Conservation (phyloP, 2,113 vertebrate genomes). For the Vireo altiloquus region DNA sequence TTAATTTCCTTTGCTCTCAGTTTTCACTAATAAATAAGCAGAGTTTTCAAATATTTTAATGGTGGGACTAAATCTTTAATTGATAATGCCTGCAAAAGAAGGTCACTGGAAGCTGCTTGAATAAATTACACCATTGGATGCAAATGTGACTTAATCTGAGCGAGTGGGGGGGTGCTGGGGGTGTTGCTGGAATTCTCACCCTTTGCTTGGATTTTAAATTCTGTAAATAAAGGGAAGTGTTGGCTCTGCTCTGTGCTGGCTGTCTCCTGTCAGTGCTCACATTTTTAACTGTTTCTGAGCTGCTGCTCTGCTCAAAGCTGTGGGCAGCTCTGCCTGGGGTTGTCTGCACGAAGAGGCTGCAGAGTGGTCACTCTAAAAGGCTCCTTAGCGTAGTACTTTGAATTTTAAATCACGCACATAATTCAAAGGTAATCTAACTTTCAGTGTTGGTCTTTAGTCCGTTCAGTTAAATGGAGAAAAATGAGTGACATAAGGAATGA, state of each 20-base stretch:
- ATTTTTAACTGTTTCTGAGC: constrained; percentile 37
- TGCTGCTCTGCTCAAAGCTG: constrained; percentile 56
- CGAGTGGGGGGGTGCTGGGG: neutral
- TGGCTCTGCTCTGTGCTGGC: neutral
- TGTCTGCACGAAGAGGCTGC: constrained; percentile 73
- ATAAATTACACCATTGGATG: neutral
- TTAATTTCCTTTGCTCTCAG: neutral
- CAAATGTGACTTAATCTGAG: neutral
- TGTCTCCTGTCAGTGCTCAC: neutral
- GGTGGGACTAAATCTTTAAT: neutral
- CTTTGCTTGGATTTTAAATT: constrained; percentile 7
- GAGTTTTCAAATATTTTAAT: neutral
- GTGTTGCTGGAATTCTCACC: neutral
- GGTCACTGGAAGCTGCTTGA: neutral
- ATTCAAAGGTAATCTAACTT: constrained; percentile 95
- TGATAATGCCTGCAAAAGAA: neutral
- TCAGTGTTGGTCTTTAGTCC: constrained; percentile 76
- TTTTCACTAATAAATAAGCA: neutral
- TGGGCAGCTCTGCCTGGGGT: constrained; percentile 65
- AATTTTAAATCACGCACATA: constrained; percentile 95
- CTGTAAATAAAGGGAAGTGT: neutral
- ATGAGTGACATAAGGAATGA: constrained; percentile 78
- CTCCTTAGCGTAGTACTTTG: constrained; percentile 89
- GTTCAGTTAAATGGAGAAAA: constrained; percentile 82
- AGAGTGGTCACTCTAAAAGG: constrained; percentile 81